Evolutionary conservation across 2,113 vertebrate species (phyloP).

Genomic region (Nasalis larvatus): DNA sequence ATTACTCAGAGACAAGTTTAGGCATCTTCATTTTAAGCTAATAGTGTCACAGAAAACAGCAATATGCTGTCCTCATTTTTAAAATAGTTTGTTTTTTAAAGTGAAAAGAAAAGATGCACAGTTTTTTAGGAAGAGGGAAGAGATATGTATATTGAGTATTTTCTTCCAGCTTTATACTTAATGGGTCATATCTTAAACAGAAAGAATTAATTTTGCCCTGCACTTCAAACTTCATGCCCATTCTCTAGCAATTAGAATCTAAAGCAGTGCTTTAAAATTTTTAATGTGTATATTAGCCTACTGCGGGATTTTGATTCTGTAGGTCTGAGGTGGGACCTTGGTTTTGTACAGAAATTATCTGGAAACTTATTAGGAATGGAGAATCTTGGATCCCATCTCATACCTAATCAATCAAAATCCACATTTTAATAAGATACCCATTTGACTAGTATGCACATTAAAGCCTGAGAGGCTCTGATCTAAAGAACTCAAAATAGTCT

Average conservation of each 20-base stretch:
- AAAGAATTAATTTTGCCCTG: neutral
- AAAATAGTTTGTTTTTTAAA: slow-evolving; percentile 13
- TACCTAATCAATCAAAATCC: neutral
- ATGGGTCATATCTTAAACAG: neutral
- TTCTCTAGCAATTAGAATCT: neutral
- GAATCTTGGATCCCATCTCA: neutral
- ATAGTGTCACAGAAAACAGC: neutral
- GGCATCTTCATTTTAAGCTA: neutral
- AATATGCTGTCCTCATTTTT: neutral
- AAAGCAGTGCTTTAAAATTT: neutral
- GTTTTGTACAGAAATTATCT: neutral
- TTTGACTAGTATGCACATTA: neutral
- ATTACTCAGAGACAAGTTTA: neutral
- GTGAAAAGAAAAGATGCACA: neutral
- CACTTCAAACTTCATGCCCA: neutral
- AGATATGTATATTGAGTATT: neutral
- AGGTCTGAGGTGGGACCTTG: neutral
- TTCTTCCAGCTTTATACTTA: neutral
- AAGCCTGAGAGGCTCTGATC: neutral
- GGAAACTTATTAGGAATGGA: neutral
- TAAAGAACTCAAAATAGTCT: neutral
- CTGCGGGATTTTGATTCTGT: neutral
- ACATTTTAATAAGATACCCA: neutral
- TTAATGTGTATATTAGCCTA: neutral
- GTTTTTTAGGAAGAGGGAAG: neutral